Evolutionary conservation across 1,140 invertebrate genomes (phyloP).

Genomic region (Zaprionus ornatus): DNA sequence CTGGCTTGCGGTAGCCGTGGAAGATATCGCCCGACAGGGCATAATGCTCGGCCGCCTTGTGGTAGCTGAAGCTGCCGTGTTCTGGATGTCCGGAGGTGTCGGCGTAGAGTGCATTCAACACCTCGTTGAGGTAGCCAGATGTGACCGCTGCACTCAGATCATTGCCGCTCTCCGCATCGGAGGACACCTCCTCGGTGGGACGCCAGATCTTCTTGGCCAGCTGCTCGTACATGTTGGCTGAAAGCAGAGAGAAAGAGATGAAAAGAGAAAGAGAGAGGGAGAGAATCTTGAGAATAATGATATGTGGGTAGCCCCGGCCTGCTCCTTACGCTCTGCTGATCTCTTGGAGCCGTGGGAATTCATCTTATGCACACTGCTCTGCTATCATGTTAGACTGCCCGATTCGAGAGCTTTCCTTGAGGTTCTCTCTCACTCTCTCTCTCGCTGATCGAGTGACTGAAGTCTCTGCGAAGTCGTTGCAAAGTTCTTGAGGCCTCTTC

Average conservation of each 20-base stretch:
- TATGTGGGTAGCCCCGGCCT: background rate
- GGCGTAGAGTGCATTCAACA: slow-evolving; percentile 51
- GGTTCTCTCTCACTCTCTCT: background rate
- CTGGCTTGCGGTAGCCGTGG: background rate
- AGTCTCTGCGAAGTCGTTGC: background rate
- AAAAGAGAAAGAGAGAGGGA: background rate
- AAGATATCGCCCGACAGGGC: slow-evolving; percentile 53
- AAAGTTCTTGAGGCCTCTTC: background rate
- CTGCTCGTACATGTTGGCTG: slow-evolving; percentile 46
- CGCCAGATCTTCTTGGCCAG: slow-evolving; percentile 61
- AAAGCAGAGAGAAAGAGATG: background rate
- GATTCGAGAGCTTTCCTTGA: background rate
- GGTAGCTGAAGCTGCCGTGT: slow-evolving; percentile 55
- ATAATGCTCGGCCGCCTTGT: slow-evolving; percentile 73
- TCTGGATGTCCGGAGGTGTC: slow-evolving; percentile 57
- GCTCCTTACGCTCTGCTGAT: slow-evolving; percentile 28
- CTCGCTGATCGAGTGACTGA: background rate
- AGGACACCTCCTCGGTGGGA: slow-evolving; percentile 19
- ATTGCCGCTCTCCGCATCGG: background rate
- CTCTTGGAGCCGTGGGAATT: slow-evolving; percentile 25
- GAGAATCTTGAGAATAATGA: background rate
- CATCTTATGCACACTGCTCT: slow-evolving; percentile 8
- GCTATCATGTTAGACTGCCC: background rate
- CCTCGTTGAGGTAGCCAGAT: slow-evolving; percentile 40
- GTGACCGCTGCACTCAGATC: slow-evolving; percentile 3